phyloP scores from a whole-genome alignment of 2,888 invertebrate genomes.

The Eupithecia inturbata region DNA sequence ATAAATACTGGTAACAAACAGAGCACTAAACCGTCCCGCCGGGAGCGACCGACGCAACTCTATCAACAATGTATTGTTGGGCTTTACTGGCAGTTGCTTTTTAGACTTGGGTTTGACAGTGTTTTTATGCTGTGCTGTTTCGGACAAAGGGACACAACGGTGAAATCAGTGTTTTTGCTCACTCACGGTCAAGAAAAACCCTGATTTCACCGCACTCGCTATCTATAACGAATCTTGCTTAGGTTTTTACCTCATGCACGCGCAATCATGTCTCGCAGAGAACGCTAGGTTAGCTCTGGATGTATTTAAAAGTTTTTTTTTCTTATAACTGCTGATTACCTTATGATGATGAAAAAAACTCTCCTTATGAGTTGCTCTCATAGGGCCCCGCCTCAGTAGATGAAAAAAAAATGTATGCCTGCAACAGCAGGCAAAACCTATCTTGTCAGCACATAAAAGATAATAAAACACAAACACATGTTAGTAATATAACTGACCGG shows the following conservation, averaged over 20 bases:
- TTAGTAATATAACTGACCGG: not conserved
- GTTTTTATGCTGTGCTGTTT: conserved; percentile 8
- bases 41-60: conserved; percentile 29
- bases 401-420: too few species aligned
- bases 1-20: conserved; percentile 52
- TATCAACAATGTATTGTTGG: conserved; percentile 24
- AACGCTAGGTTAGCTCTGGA: not conserved
- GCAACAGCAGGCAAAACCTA: too few species aligned
- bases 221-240: not conserved
- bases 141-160: not conserved
- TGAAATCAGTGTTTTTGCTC: not conserved
- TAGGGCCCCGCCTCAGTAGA: too few species aligned
- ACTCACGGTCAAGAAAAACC: not conserved
- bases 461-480: not conserved
- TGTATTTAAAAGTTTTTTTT: not conserved
- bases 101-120: conserved; percentile 5
- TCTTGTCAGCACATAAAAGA: not conserved
- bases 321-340: not conserved
- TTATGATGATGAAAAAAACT: not conserved
- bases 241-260: not conserved
- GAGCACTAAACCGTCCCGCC: conserved; percentile 50
- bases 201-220: not conserved
- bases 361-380: not conserved
- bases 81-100: conserved; percentile 10
- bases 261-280: not conserved